A percentile compares a stretch with the other conserved stretches of the same genome.
These are phyloP conservation scores for Eleutherodactylus coqui DNA, from an alignment of 2,797 vertebrate genomes.

Conservation along the genomic window DNA sequence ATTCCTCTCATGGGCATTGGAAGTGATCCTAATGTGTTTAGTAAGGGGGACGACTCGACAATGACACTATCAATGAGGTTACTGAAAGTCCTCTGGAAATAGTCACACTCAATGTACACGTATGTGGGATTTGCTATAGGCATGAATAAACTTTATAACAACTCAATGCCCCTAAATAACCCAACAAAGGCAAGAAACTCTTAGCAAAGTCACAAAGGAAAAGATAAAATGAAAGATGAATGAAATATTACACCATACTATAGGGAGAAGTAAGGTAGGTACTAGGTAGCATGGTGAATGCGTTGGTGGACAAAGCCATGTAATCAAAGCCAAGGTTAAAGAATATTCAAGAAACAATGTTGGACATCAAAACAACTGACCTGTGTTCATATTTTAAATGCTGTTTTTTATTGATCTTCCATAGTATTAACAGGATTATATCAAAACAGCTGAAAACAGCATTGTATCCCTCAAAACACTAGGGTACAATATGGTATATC, in stretches of 20 bases:
- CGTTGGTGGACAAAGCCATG: not conserved
- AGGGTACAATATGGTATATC: too few relatives aligned
- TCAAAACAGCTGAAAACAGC: too few relatives aligned
- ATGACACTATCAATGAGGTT: not conserved
- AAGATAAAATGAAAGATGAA: not conserved
- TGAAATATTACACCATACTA: not conserved
- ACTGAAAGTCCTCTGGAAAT: not conserved
- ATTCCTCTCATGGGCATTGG: slow-evolving; percentile 11
- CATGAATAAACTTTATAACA: not conserved
- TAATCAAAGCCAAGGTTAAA: too few relatives aligned
- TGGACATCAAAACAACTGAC: too few relatives aligned
- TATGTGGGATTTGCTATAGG: not conserved
- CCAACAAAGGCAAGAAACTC: not conserved
- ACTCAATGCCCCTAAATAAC: not conserved
- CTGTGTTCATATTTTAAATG: too few relatives aligned
- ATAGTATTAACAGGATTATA: too few relatives aligned
- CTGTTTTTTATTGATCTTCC: too few relatives aligned
- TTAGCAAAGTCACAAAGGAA: not conserved
- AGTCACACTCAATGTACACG: not conserved
- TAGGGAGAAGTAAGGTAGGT: not conserved
- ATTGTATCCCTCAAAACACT: too few relatives aligned
- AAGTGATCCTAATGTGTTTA: slow-evolving; percentile 39
- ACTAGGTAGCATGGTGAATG: too few relatives aligned
- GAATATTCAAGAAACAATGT: too few relatives aligned
- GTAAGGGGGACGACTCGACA: slow-evolving; percentile 12